A percentile compares a stretch with the other conserved stretches of the same genome.
Conservation (phyloP, 2,797 vertebrate species). For the Arrhamphus sclerolepis region DNA sequence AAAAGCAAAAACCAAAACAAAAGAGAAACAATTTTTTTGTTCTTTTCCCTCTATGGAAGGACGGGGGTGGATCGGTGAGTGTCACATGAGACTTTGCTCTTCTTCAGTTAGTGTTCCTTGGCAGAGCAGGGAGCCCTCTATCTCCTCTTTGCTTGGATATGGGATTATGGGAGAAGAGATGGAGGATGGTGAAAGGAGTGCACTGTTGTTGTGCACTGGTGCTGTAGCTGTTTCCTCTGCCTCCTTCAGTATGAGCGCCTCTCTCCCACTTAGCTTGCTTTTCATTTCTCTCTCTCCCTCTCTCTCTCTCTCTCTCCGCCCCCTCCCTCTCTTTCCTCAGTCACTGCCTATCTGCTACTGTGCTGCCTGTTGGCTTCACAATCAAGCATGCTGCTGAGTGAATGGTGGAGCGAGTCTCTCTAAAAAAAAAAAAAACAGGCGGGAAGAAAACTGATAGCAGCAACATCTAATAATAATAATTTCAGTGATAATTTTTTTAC, state of each 20-base stretch:
- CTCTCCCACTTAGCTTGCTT: constrained; percentile 65
- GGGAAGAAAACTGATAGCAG: constrained; percentile 31
- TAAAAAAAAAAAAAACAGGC: constrained; percentile 57
- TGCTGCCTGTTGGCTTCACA: constrained; percentile 73
- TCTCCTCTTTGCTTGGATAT: constrained; percentile 49
- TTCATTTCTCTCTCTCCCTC: constrained; percentile 52
- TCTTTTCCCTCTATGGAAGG: background rate
- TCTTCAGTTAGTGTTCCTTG: constrained; percentile 50
- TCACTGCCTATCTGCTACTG: constrained; percentile 64
- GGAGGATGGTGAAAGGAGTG: constrained; percentile 59
- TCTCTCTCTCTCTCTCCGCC: constrained; percentile 28
- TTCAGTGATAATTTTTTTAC: too few relatives aligned
- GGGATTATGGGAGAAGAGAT: constrained; percentile 53
- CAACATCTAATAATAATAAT: background rate
- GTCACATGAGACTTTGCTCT: constrained; percentile 35
- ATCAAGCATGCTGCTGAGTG: constrained; percentile 58
- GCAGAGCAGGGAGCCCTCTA: constrained; percentile 51
- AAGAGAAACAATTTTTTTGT: too few relatives aligned
- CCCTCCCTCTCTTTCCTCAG: constrained; percentile 42
- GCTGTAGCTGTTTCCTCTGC: constrained; percentile 68
- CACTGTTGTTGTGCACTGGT: constrained; percentile 63
- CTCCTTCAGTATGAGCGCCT: constrained; percentile 62
- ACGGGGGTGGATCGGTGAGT: background rate
- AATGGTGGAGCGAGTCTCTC: constrained; percentile 63
- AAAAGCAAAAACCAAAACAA: constrained; percentile 1